Evolutionary conservation across 2,888 invertebrate genomes (phyloP).

Genomic region (Dioctria linearis): DNA sequence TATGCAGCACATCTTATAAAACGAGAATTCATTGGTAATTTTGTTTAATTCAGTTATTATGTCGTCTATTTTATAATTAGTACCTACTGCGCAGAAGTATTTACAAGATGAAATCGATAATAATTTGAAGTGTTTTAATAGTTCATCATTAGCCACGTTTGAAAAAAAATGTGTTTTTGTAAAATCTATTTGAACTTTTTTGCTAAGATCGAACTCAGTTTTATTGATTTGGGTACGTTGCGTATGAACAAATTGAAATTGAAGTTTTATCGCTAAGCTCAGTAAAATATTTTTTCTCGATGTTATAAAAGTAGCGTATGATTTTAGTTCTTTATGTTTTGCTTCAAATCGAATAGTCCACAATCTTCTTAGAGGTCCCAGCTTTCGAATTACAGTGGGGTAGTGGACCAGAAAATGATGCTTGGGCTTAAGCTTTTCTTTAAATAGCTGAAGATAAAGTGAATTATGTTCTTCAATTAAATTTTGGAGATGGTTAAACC

Average conservation of each 20-base stretch:
- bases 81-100: background rate
- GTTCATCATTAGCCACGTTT: background rate
- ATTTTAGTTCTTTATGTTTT: conserved; percentile 54
- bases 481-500: conserved; percentile 36
- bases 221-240: background rate
- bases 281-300: conserved; percentile 56
- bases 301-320: conserved; percentile 51
- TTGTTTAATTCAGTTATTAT: background rate
- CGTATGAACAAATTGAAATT: conserved; percentile 15
- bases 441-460: conserved; percentile 53
- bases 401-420: conserved; percentile 58
- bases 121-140: background rate
- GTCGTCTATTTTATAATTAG: background rate
- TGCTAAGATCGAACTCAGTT: background rate
- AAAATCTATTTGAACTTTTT: background rate
- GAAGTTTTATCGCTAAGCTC: conserved; percentile 55
- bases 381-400: conserved; percentile 51
- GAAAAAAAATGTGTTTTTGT: background rate
- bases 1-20: background rate
- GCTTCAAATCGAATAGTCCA: conserved; percentile 57
- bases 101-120: background rate
- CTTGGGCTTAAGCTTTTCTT: conserved; percentile 51
- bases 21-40: background rate
- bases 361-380: conserved; percentile 55
- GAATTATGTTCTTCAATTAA: conserved; percentile 52